Percentiles rank a stretch among this genome's conserved stretches.
phyloP scores from a whole-genome alignment of 2,797 vertebrate species.

The Clamator glandarius region DNA sequence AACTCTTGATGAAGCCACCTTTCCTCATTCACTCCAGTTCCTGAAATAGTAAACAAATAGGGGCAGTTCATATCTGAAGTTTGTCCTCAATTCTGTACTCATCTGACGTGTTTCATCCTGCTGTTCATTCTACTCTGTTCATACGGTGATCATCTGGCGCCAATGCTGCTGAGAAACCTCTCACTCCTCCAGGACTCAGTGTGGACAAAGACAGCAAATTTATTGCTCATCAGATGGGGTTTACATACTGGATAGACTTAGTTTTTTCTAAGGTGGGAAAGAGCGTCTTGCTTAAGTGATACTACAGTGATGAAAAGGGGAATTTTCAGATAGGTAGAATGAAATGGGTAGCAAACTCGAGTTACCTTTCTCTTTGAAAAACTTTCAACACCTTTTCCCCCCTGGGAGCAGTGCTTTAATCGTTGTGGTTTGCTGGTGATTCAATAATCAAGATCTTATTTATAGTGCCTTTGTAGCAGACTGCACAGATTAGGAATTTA shows the following conservation, averaged over 20 bases:
- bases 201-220: not conserved
- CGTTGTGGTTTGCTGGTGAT: constrained; percentile 13
- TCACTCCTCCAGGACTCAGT: not conserved
- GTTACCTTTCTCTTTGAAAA: not conserved
- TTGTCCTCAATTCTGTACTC: not conserved
- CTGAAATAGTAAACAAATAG: not conserved
- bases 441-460: constrained; percentile 41
- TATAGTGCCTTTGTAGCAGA: not conserved
- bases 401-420: not conserved
- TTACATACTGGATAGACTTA: not conserved
- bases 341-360: not conserved
- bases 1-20: not conserved
- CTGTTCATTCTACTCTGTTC: not conserved
- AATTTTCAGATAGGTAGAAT: not conserved
- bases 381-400: not conserved
- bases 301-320: not conserved
- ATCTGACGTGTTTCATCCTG: not conserved
- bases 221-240: not conserved
- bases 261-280: not conserved
- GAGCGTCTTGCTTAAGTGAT: not conserved
- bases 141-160: not conserved
- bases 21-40: not conserved
- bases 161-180: not conserved
- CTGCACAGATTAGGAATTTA: constrained; percentile 3
- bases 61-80: not conserved